Evolutionary conservation across 2,888 invertebrate species (phyloP), one percentile per base, ranked within the genome.

Genomic region (Anodontia alba): DNA sequence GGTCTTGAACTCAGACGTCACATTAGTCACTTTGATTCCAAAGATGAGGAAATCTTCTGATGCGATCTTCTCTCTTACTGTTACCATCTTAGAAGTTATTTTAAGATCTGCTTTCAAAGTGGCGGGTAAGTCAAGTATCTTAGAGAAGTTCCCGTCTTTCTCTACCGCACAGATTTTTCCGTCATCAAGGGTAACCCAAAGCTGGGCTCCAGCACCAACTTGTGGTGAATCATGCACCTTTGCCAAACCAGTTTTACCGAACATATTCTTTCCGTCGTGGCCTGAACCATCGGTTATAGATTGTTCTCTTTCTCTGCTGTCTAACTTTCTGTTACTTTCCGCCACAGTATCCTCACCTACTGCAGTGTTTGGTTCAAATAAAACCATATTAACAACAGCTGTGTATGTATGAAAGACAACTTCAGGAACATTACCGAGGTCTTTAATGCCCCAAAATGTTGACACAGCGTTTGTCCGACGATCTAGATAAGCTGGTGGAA

Each of bases 361-460:
- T 8, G 5, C 38, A 38, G 38, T 2, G 17, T 20, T 46, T 46
- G 46, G 43, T 23, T 87, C 86, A 66, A 78, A 88, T 49, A 84
- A 51, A 10, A 75, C 85, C 76, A 88, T 75, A n/a, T 81, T 78
- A 17, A 70, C 38, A 3, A 79, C 80, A n/a, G 71, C 43, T 15
- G 73, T 46, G 3, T 76, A 49, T 7, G 75, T 42, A 73, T 73
- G 79, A 66, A 84, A 88, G 12, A 87, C 78, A 12, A 80, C 57
- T 5, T 54, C 57, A 0, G 78, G 42, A 36, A 73, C 66, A 42
- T 77, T 78, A 0, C 78, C 82, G 10, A 43, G 26, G 54, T 88
- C 88, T 62, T 84, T 80, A 0, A 88, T 69, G 15, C 81, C 88
- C 66, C 78, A 78, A 29, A 88, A 79, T 31, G 71, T 67, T 7